Base-by-base conservation (phyloP, 1,140 invertebrate species). In the Drosophila setifemur region DNA sequence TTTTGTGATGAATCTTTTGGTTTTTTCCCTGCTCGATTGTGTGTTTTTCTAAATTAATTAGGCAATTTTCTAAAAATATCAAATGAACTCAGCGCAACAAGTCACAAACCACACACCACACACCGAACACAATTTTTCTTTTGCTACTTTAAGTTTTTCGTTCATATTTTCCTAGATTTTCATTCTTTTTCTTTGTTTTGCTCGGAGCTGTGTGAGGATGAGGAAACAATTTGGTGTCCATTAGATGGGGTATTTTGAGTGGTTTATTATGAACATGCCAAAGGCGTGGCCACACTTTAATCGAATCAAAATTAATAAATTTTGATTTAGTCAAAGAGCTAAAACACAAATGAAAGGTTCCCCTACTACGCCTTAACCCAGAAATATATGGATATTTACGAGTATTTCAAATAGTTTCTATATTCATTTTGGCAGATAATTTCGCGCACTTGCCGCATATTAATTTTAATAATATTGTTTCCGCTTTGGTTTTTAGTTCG, bases 31-130 rank as follows among this genome's bases (percentile, higher is more conserved):
- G 23, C n/a, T 68, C 12, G n/a, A n/a, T 35, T 57, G 26, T 53
- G 52, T 58, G 68, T 64, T 86, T 85, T 81, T 77, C 73, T 72
- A 73, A 88, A 86, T 88, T 88, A 88, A 88, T 88, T 88, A 88
- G 86, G 75, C 73, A 88, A 89, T 76, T 74, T 77, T 86, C 85
- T 85, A 85, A 54, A 85, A 88, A 89, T 88, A 86, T 40, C 33
- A 29, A 60, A 81, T 88, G 85, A 88, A 81, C 75, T 88, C 85
- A 88, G 73, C 73, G 68, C 68, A 64, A 61, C 68, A 43, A 82
- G 52, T 64, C 79, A 78, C 69, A 64, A 48, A 64, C 35, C 58
- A 42, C 57, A 61, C 28, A 39, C n/a, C 40, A 45, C 19, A 47
- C 45, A 53, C 52, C 16, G 16, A 37, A 63, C 28, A 45, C 19